phyloP scores from a whole-genome alignment of 2,113 vertebrate species.

The Carettochelys insculpta region DNA sequence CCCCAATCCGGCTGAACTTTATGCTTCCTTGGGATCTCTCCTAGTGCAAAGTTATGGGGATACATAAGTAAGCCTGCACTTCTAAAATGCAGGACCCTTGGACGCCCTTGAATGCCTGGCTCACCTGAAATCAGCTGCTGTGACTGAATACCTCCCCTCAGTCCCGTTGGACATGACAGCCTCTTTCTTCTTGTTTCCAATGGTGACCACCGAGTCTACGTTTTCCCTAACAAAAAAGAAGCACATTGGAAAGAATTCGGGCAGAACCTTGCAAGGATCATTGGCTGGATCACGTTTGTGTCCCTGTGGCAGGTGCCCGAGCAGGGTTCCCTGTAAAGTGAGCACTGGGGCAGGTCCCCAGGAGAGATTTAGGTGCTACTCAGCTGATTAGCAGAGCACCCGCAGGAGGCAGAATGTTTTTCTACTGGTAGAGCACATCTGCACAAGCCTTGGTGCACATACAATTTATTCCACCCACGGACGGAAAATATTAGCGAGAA shows the following conservation, averaged over 20 bases:
- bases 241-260: not conserved
- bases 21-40: not conserved
- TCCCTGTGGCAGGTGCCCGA: not conserved
- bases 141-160: conserved; percentile 42
- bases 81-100: too few species aligned
- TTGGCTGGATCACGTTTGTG: not conserved
- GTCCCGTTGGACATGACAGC: conserved; percentile 49
- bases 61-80: not conserved
- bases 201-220: accelerated
- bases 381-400: too few species aligned
- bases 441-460: too few species aligned
- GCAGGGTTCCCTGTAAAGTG: too few species aligned
- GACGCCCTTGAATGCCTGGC: not conserved
- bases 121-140: conserved; percentile 73
- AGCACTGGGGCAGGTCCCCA: too few species aligned
- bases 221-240: conserved; percentile 54
- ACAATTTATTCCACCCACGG: too few species aligned
- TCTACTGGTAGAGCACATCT: too few species aligned
- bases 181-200: conserved; percentile 42
- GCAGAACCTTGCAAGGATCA: not conserved
- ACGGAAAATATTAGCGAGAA: too few species aligned
- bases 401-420: too few species aligned
- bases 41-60: not conserved
- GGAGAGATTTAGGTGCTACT: too few species aligned
- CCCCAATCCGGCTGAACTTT: not conserved